A percentile compares a stretch with the other conserved stretches of the same genome.
These are phyloP conservation scores for Pachyseris speciosa DNA, from an alignment of 64 coral and sea anemone species.

Conservation along the genomic window DNA sequence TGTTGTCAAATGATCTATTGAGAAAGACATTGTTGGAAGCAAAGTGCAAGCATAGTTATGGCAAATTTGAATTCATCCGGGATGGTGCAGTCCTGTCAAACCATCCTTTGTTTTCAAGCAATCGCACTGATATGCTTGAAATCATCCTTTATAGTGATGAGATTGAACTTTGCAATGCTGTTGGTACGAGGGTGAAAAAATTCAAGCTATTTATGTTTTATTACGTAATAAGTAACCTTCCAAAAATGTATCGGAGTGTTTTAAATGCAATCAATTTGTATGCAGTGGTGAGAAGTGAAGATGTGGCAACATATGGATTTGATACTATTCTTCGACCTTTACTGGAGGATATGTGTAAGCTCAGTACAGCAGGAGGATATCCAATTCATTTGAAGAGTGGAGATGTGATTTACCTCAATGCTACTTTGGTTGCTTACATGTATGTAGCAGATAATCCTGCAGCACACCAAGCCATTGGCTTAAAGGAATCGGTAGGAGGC, in stretches of 20 bases:
- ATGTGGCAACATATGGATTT: slow-evolving; percentile 68
- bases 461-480: slow-evolving; percentile 55
- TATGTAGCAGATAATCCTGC: slow-evolving; percentile 75
- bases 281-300: slow-evolving; percentile 33
- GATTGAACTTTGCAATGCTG: slow-evolving; percentile 64
- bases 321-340: slow-evolving; percentile 41
- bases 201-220: slow-evolving; percentile 69
- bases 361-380: background rate
- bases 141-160: slow-evolving; percentile 63
- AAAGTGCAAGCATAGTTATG: background rate
- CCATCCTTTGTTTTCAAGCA: slow-evolving; percentile 16
- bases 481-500: slow-evolving; percentile 71
- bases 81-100: background rate
- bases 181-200: slow-evolving; percentile 53
- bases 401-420: background rate
- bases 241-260: background rate
- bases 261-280: slow-evolving; percentile 27
- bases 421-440: slow-evolving; percentile 33
- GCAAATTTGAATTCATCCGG: slow-evolving; percentile 19
- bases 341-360: slow-evolving; percentile 24
- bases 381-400: slow-evolving; percentile 36
- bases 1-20: background rate
- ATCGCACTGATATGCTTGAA: background rate
- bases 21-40: slow-evolving; percentile 2
- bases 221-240: slow-evolving; percentile 55